phyloP scores from a whole-genome alignment of 2,113 vertebrate genomes.

The Tricholaema leucomelas region DNA sequence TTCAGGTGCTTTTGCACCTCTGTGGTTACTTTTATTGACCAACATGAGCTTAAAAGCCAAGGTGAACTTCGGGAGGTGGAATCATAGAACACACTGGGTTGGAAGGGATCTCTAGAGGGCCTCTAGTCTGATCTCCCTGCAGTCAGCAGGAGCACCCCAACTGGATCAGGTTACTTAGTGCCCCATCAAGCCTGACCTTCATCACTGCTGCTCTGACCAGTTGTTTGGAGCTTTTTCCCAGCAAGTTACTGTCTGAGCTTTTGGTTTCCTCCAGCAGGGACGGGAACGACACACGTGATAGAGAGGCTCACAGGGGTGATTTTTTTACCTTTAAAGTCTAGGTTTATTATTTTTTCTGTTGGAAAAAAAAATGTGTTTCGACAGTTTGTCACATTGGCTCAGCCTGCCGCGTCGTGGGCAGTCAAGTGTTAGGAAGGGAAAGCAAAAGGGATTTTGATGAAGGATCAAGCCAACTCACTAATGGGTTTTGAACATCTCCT shows the following conservation, averaged over 20 bases:
- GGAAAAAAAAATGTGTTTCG: conserved; percentile 64
- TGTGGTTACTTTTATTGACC: not conserved
- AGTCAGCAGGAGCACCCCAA: too few relatives aligned
- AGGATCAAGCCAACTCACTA: conserved; percentile 36
- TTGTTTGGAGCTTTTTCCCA: not conserved
- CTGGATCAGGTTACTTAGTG: too few relatives aligned
- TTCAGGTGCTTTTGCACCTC: not conserved
- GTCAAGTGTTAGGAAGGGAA: conserved; percentile 56
- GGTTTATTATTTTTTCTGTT: conserved; percentile 36
- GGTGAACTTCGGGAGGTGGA: not conserved
- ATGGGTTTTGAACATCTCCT: conserved; percentile 36
- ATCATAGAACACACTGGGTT: too few relatives aligned
- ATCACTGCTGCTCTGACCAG: not conserved
- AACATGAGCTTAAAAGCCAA: not conserved
- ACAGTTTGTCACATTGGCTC: conserved; percentile 69
- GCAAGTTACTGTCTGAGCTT: not conserved
- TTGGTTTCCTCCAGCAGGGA: not conserved
- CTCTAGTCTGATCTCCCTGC: too few relatives aligned
- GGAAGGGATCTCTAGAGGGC: too few relatives aligned
- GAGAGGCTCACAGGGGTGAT: not conserved
- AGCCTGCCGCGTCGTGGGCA: conserved; percentile 57
- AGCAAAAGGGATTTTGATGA: conserved; percentile 54
- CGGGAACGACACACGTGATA: not conserved
- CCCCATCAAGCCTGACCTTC: too few relatives aligned
- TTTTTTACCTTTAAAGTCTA: conserved; percentile 51